Evolutionary conservation across 2,888 invertebrate species (phyloP), one percentile per base, ranked within the genome.

Genomic region (Crioceris asparagi): DNA sequence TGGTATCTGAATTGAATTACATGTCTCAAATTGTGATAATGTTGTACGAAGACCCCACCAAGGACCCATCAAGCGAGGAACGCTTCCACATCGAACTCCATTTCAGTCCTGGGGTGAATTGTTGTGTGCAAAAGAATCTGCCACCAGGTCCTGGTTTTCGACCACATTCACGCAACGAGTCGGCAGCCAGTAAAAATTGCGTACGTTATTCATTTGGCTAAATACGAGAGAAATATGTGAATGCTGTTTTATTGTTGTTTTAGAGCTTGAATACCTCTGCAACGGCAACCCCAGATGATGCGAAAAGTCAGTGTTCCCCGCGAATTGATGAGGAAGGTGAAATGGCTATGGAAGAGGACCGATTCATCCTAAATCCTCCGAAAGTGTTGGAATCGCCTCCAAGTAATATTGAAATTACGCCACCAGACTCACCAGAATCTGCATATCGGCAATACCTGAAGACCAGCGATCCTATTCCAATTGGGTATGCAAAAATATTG

Each of bases 21-120:
- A 92, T 98, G 90, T 94, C 96, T 3, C 97, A 98, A 66, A 88
- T 98, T 40, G 96, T 96, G 1, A 90, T 98, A 17, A 93, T 99
- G 92, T 68, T 94, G 1, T 99, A 98, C 60, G 98, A 98, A 68
- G 98, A 99, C 66, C 96, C 92, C 4, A 94, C 88, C 0, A 94
- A 96, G 66, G 92, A 90, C 67, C 85, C 84, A 0, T 77, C 75
- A 35, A 91, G 91, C 0, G 90, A 91, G 57, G 88, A 88, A 62
- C 72, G 96, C 49, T 98, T 97, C 63, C 98, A 98, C 63, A 91
- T 99, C 34, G 98, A 98, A 67, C 69, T 98, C 8, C 97, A 98
- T 69, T 99, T 98, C 65, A 97, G 96, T 65, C 97, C 98, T 0
- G 98, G 98, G 40, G 92, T 88, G 4, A 93, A 90, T 67, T 93